These are phyloP conservation scores for Pygoscelis antarcticus DNA, from an alignment of 2,113 vertebrate species.

Conservation along the genomic window DNA sequence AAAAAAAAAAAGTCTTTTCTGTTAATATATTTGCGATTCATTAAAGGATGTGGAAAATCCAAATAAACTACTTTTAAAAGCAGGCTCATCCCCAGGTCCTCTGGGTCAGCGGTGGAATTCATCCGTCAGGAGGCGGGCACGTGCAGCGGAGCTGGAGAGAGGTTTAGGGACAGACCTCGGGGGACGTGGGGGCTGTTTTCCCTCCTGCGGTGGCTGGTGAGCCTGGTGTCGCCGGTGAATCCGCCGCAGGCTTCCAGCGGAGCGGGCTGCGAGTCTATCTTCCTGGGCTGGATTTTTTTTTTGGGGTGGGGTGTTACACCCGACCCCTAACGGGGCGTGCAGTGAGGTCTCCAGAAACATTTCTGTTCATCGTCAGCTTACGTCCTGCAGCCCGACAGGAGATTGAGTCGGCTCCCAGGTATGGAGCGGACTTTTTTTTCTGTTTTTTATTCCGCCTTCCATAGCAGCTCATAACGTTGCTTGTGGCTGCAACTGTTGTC, in stretches of 20 bases:
- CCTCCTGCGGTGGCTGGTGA: accelerated
- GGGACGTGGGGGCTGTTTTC: accelerated
- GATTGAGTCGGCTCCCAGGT: accelerated
- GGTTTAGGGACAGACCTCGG: accelerated
- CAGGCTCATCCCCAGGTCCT: slow-evolving; percentile 54
- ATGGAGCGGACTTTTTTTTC: not conserved
- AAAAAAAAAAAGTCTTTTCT: slow-evolving; percentile 62
- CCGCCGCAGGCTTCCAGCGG: accelerated
- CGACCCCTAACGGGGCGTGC: accelerated
- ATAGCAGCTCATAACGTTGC: accelerated
- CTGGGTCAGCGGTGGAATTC: not conserved
- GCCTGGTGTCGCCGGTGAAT: accelerated
- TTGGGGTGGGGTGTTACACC: not conserved
- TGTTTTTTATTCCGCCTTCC: not conserved
- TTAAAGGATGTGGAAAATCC: slow-evolving; percentile 78
- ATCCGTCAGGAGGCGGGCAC: not conserved
- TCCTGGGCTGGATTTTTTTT: not conserved
- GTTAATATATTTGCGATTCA: slow-evolving; percentile 81
- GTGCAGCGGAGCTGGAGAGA: not conserved
- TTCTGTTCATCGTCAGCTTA: not conserved
- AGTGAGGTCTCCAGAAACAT: accelerated
- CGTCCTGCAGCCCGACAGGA: not conserved
- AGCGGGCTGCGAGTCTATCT: accelerated
- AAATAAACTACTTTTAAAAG: slow-evolving; percentile 82
- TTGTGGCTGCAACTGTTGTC: not conserved